These are phyloP conservation scores for Pyrocephalus nanus DNA, from an alignment of 2,797 vertebrate genomes.

Conservation along the genomic window DNA sequence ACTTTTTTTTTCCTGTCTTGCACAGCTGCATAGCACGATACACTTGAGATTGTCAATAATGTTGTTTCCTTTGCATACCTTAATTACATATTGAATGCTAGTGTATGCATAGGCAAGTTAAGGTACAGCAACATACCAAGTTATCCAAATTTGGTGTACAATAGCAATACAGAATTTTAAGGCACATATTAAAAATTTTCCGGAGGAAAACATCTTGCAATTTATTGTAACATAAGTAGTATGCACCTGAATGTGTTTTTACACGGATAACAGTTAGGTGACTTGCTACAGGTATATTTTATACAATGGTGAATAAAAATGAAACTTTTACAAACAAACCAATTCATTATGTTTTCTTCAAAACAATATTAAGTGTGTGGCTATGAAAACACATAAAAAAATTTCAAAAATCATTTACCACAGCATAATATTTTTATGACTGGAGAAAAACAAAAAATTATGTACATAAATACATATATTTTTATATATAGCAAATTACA, in stretches of 20 bases:
- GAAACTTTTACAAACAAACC: conserved; percentile 35
- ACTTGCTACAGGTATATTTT: conserved; percentile 29
- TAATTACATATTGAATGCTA: neutral
- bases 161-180: neutral
- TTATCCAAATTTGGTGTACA: neutral
- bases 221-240: conserved; percentile 52
- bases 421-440: conserved; percentile 60
- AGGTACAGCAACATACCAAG: neutral
- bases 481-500: conserved; percentile 72
- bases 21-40: neutral
- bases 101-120: neutral
- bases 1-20: neutral
- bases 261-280: conserved; percentile 33
- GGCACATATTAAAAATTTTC: neutral
- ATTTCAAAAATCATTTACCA: conserved; percentile 63
- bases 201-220: conserved; percentile 30
- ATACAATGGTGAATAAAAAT: conserved; percentile 42
- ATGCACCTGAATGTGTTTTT: conserved; percentile 63
- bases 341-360: conserved; percentile 20
- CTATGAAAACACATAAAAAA: conserved; percentile 67
- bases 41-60: neutral
- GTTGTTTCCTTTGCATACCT: neutral
- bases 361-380: conserved; percentile 45
- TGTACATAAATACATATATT: conserved; percentile 66
- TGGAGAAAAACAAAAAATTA: conserved; percentile 64